Evolutionary conservation across 2,797 vertebrate species (phyloP).

Genomic region (Synanceia verrucosa): DNA sequence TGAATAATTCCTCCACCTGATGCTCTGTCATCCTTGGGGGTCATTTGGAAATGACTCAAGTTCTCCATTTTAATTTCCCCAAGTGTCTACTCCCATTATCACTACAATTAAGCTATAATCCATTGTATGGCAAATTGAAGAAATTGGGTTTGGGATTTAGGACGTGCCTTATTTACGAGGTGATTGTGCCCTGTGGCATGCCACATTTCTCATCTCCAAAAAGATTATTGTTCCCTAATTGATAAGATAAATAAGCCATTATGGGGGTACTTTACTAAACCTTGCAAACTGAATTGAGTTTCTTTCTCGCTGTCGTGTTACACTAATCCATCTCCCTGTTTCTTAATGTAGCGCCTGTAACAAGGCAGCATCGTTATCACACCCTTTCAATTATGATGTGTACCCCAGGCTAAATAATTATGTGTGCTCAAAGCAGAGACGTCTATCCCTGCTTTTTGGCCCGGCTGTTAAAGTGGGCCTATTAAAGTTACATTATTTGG

Average conservation of each 20-base stretch:
- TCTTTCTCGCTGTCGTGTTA: conserved; percentile 43
- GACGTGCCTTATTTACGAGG: conserved; percentile 70
- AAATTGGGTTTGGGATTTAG: conserved; percentile 72
- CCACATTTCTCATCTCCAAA: conserved; percentile 76
- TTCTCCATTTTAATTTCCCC: conserved; percentile 65
- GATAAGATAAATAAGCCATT: conserved; percentile 78
- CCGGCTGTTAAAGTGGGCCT: conserved; percentile 63
- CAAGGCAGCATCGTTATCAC: conserved; percentile 71
- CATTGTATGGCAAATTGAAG: conserved; percentile 74
- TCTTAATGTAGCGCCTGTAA: conserved; percentile 65
- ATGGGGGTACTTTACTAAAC: conserved; percentile 58
- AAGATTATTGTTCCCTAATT: conserved; percentile 77
- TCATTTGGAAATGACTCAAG: conserved; percentile 54
- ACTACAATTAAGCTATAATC: conserved; percentile 74
- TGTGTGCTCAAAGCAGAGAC: conserved; percentile 57
- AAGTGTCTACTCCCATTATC: conserved; percentile 64
- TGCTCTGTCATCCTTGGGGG: conserved; percentile 48
- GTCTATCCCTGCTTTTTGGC: conserved; percentile 44
- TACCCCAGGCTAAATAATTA: conserved; percentile 74
- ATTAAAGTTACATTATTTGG: conserved; percentile 73
- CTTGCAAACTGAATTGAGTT: conserved; percentile 46
- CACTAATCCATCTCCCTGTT: conserved; percentile 63
- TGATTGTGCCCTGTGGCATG: conserved; percentile 72
- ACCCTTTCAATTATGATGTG: conserved; percentile 73
- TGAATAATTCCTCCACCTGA: conserved; percentile 31